Percentiles rank a stretch among this genome's conserved stretches.
phyloP scores from a whole-genome alignment of 2,797 vertebrate genomes.

The Gastrophryne carolinensis region DNA sequence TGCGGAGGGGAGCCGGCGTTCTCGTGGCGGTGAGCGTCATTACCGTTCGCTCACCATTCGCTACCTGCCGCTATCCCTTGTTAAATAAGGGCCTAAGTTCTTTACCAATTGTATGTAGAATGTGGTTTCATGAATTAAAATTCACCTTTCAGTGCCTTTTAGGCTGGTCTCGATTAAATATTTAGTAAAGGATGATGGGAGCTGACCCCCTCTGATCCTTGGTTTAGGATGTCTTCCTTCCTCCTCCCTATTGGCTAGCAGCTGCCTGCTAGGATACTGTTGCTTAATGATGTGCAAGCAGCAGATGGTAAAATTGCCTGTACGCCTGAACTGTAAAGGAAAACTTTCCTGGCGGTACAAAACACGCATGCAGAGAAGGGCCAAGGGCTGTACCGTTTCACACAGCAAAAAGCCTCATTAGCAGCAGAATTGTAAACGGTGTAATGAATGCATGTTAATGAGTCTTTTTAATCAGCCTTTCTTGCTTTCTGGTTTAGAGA shows the following conservation, averaged over 20 bases:
- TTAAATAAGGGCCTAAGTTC: conserved; percentile 33
- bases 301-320: conserved; percentile 47
- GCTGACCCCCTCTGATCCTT: conserved; percentile 61
- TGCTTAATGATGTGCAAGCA: conserved; percentile 51
- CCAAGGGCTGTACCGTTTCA: conserved; percentile 36
- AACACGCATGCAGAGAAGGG: conserved; percentile 18
- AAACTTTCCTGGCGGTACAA: conserved; percentile 44
- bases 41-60: no score
- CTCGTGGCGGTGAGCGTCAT: no score
- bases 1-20: no score
- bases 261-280: conserved; percentile 53
- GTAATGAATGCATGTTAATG: conserved; percentile 53
- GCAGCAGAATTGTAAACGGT: conserved; percentile 20
- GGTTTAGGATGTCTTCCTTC: conserved; percentile 40
- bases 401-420: conserved; percentile 55
- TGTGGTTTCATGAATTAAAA: conserved; percentile 62
- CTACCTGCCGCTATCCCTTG: no score
- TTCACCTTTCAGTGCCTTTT: conserved; percentile 61
- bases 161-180: conserved; percentile 67
- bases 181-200: conserved; percentile 66
- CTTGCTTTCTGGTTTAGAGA: conserved; percentile 31
- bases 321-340: conserved; percentile 37
- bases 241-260: conserved; percentile 56
- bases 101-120: conserved; percentile 55
- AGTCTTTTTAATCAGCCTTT: conserved; percentile 51